Base-by-base conservation (phyloP, 2,888 invertebrate species). In the Drosophila falleni region DNA sequence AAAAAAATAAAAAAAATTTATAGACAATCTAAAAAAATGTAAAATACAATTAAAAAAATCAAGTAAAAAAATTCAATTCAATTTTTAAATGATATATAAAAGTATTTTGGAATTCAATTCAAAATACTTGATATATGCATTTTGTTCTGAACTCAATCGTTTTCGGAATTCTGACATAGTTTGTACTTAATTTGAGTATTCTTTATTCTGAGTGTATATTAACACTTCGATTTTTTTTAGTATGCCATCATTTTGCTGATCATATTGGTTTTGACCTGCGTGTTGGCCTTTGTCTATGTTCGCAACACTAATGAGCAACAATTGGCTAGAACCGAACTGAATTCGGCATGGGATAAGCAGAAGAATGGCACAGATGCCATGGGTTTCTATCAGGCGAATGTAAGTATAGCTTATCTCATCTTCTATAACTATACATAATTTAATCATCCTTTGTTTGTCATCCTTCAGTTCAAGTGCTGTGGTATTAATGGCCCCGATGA, bases 171-270 rank as follows among this genome's bases (percentile, higher is more conserved):
- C n/a, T n/a, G n/a, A 2, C 19, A 19, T 19, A 19, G 1, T 19
- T 19, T 19, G 19, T 19, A 19, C 2, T 19, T 19, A 2, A 19
- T 19, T 19, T 19, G 19, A 19, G 19, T 19, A 19, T 2, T 19
- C 19, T 19, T 19, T 19, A 1, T 19, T 19, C 19, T 19, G 19
- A 19, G 19, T 19, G 19, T 23, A 26, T 44, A 51, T 13, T 56
- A 23, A 37, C 6, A 2, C 19, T 5, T 33, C 13, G 9, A 6
- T 5, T 11, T 11, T 1, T 15, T 1, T 16, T 0, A 96, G 96
- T 96, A 96, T 92, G 94, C 96, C 5, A 94, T 95, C 75, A 94
- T 95, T 89, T 91, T 96, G 79, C 91, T 96, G 70, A 93, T 95
- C 58, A 94, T 96, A 62, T 94, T 96, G 91, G 94, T 96, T 54